Conservation (phyloP, 2,797 vertebrate genomes). For the Dallia pectoralis region DNA sequence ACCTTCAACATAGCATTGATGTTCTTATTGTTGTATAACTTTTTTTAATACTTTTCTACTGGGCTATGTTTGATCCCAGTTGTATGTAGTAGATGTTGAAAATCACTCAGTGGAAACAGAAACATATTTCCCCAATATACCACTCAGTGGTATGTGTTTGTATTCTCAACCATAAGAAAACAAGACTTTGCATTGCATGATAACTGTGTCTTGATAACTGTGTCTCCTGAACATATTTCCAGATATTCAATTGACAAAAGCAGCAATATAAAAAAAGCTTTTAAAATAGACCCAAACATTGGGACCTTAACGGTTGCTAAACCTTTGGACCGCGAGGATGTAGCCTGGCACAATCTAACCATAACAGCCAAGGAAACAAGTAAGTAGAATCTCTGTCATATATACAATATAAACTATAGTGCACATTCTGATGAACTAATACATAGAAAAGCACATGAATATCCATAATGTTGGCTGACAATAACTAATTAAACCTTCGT, state of each 20-base stretch:
- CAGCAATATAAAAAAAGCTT: slow-evolving; percentile 66
- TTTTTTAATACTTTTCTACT: slow-evolving; percentile 29
- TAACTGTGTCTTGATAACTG: slow-evolving; percentile 45
- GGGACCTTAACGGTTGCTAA: slow-evolving; percentile 80
- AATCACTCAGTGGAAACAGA: slow-evolving; percentile 45
- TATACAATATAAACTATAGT: background rate
- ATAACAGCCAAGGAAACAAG: slow-evolving; percentile 84
- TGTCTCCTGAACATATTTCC: too few species aligned
- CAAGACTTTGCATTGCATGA: slow-evolving; percentile 25
- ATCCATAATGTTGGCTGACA: slow-evolving; percentile 5
- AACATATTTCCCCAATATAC: slow-evolving; percentile 59
- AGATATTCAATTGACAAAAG: slow-evolving; percentile 84
- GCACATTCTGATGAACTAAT: background rate
- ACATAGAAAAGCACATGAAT: background rate
- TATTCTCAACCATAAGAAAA: slow-evolving; percentile 48
- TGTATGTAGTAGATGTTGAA: too few species aligned
- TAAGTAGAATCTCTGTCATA: slow-evolving; percentile 67
- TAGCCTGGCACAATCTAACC: slow-evolving; percentile 87
- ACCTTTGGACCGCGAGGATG: slow-evolving; percentile 84
- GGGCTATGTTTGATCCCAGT: slow-evolving; percentile 32
- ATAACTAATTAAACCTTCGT: background rate
- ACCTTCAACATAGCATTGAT: background rate
- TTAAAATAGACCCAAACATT: slow-evolving; percentile 83
- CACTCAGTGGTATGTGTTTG: slow-evolving; percentile 46
- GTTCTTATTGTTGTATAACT: background rate